Evolutionary conservation across 1,140 invertebrate species (phyloP).

Genomic region (Vanessa atalanta): DNA sequence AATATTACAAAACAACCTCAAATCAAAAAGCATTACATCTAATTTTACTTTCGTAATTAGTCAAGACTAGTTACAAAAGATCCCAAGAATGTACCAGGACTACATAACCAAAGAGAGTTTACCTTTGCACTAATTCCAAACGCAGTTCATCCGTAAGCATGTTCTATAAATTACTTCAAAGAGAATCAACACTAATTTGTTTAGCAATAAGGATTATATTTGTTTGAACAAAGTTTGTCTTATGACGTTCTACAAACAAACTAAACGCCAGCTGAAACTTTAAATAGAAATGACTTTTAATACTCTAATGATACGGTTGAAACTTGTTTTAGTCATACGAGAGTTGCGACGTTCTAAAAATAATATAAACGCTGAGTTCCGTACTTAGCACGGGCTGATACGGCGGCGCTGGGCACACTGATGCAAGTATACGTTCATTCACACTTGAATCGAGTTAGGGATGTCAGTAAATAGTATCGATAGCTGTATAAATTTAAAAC

Average conservation of each 20-base stretch:
- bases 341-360: conserved; percentile 45
- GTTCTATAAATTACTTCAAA: conserved; percentile 24
- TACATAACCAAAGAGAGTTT: conserved; percentile 40
- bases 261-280: neutral
- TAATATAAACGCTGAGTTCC: conserved; percentile 46
- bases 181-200: neutral
- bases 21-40: neutral
- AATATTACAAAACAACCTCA: too few relatives aligned
- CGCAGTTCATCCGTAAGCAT: conserved; percentile 40
- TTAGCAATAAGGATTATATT: conserved; percentile 15
- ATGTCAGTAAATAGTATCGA: conserved; percentile 36
- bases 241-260: conserved; percentile 31
- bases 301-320: conserved; percentile 13
- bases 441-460: conserved; percentile 56
- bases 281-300: conserved; percentile 14
- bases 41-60: conserved; percentile 14
- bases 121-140: conserved; percentile 55
- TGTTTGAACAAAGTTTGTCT: neutral
- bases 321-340: conserved; percentile 21
- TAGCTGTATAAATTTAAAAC: neutral
- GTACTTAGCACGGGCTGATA: conserved; percentile 73
- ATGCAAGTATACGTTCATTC: conserved; percentile 67
- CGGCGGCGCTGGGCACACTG: conserved; percentile 57
- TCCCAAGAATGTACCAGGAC: conserved; percentile 37
- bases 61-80: conserved; percentile 13